Evolutionary conservation across 2,113 vertebrate species (phyloP).

Genomic region (Pteronura brasiliensis): DNA sequence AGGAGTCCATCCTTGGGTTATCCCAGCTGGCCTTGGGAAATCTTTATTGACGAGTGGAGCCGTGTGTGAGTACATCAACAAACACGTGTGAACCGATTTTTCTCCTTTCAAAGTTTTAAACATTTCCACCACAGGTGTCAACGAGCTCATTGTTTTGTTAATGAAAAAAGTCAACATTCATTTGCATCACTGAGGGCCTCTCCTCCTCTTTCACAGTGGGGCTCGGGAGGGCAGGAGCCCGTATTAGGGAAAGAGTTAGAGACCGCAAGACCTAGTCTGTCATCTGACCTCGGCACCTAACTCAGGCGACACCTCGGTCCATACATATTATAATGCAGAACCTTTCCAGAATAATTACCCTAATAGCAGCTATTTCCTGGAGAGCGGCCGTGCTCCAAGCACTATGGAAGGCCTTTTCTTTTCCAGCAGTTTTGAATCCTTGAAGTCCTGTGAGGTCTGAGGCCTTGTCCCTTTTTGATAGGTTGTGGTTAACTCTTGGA

Average conservation of each 20-base stretch:
- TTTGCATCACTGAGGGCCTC: conserved; percentile 29
- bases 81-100: not conserved
- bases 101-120: conserved; percentile 26
- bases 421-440: not conserved
- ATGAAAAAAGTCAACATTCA: conserved; percentile 9
- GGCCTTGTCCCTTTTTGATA: not conserved
- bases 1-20: not conserved
- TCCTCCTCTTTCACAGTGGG: not conserved
- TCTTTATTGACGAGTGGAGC: not conserved
- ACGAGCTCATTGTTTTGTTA: conserved; percentile 18
- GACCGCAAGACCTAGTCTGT: not conserved
- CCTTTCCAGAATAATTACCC: not conserved
- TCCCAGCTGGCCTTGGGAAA: not conserved
- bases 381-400: not conserved
- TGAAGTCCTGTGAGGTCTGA: not conserved
- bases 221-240: too few species aligned
- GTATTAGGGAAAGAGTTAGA: not conserved
- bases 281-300: not conserved
- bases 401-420: not conserved
- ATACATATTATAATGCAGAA: not conserved
- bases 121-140: not conserved
- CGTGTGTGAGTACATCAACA: not conserved
- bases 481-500: not conserved
- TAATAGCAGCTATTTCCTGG: not conserved
- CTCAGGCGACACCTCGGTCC: not conserved